Conservation (phyloP, 2,113 vertebrate genomes). For the Cyprinodon tularosa region DNA sequence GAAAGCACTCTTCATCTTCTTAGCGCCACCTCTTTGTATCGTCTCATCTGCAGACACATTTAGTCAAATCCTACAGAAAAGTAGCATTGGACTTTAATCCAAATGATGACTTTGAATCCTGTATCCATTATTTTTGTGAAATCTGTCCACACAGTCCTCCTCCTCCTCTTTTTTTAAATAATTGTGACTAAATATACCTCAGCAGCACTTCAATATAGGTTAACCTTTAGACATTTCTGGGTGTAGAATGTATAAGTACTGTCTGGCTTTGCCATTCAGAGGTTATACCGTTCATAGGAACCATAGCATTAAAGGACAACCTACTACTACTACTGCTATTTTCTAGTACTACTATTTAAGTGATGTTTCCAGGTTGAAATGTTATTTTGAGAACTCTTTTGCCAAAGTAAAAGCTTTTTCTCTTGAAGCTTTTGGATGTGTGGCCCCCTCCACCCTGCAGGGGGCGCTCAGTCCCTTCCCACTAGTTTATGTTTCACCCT, state of each 20-base stretch:
- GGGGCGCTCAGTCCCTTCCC: constrained; percentile 56
- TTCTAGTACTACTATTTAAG: constrained; percentile 84
- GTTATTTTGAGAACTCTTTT: constrained; percentile 83
- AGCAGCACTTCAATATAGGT: constrained; percentile 89
- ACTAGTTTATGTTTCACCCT: constrained; percentile 54
- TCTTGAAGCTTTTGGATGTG: constrained; percentile 81
- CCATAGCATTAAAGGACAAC: constrained; percentile 66
- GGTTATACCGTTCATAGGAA: constrained; percentile 63
- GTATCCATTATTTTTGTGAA: constrained; percentile 32
- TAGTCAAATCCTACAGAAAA: constrained; percentile 34
- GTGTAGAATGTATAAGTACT: constrained; percentile 88
- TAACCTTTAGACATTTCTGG: constrained; percentile 84
- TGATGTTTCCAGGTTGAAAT: constrained; percentile 77
- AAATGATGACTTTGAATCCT: constrained; percentile 17
- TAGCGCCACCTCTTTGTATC: constrained; percentile 27
- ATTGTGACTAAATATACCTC: constrained; percentile 95
- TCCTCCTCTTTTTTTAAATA: constrained; percentile 83
- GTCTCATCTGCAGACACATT: constrained; percentile 41
- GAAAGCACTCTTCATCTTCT: constrained; percentile 20
- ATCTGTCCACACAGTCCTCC: constrained; percentile 48
- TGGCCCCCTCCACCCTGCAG: constrained; percentile 3
- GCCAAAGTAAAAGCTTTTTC: constrained; percentile 93
- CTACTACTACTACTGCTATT: constrained; percentile 87
- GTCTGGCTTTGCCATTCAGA: constrained; percentile 69
- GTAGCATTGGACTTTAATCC: constrained; percentile 37